Evolutionary conservation across 2,797 vertebrate species (phyloP).

Genomic region (Diplodus sargus): DNA sequence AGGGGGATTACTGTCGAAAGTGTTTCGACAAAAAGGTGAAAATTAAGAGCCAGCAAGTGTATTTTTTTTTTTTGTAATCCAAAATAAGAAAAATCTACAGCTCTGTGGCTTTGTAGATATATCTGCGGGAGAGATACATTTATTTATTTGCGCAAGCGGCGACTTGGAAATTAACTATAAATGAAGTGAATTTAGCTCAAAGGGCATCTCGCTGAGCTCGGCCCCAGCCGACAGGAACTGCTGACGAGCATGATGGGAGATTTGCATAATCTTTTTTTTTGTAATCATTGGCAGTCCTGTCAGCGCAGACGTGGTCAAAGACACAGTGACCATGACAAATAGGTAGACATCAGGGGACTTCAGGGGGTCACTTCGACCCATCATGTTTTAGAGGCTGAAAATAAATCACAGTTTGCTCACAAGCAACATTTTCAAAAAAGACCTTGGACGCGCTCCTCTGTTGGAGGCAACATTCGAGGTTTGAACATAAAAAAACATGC

Average conservation of each 20-base stretch:
- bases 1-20: conserved; percentile 22
- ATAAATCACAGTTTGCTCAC: conserved; percentile 45
- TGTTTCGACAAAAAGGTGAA: conserved; percentile 43
- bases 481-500: conserved; percentile 20
- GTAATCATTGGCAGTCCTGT: conserved; percentile 61
- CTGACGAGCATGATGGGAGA: conserved; percentile 72
- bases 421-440: conserved; percentile 16
- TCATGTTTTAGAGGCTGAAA: conserved; percentile 31
- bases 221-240: conserved; percentile 59
- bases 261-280: conserved; percentile 72
- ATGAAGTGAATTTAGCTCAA: conserved; percentile 67
- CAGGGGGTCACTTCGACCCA: conserved; percentile 25
- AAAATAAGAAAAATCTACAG: conserved; percentile 38
- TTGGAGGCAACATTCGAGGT: conserved; percentile 12
- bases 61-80: conserved; percentile 25
- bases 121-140: conserved; percentile 38
- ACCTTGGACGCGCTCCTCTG: background rate
- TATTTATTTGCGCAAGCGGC: conserved; percentile 57
- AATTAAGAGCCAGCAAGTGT: conserved; percentile 9
- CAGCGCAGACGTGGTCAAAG: conserved; percentile 62
- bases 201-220: conserved; percentile 62
- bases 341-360: conserved; percentile 55
- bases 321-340: conserved; percentile 65
- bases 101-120: conserved; percentile 53
- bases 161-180: conserved; percentile 62